Conservation (phyloP, 2,113 vertebrate species). For the Leiothrix lutea region DNA sequence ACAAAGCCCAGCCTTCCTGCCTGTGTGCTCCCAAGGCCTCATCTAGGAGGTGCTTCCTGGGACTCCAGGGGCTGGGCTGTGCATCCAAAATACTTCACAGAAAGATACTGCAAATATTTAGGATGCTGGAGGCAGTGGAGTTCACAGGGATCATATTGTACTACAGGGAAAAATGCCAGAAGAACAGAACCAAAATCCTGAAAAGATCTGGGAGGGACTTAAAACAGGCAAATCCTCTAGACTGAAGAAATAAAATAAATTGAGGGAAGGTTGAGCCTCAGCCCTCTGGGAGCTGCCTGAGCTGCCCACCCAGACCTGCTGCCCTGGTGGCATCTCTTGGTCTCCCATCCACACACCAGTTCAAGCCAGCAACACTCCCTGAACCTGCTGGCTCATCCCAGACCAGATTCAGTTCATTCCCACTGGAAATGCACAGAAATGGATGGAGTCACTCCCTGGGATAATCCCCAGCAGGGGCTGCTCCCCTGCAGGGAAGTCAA, state of each 20-base stretch:
- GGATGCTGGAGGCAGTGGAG: slow-evolving; percentile 4
- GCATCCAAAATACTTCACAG: slow-evolving; percentile 18
- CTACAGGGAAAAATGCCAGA: not conserved
- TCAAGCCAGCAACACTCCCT: not conserved
- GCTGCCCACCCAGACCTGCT: not conserved
- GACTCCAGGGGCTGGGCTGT: not conserved
- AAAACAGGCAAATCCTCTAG: not conserved
- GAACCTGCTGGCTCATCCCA: not conserved
- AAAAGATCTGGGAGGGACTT: not conserved
- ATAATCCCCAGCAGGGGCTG: not conserved
- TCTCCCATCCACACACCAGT: not conserved
- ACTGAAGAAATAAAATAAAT: not conserved
- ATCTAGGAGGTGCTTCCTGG: slow-evolving; percentile 32
- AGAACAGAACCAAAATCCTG: not conserved
- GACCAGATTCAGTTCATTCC: not conserved
- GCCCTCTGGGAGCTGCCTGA: not conserved
- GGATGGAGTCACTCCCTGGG: not conserved
- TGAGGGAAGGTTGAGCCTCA: not conserved
- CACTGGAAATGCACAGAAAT: not conserved
- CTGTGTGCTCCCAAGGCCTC: not conserved
- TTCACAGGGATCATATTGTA: not conserved
- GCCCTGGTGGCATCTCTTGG: not conserved
- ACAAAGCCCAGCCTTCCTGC: not conserved
- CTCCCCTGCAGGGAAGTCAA: not conserved
- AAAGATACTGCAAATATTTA: slow-evolving; percentile 52